Evolutionary conservation across 2,797 vertebrate genomes (phyloP), one percentile per base, ranked within the genome.

Genomic region (Peromyscus melanophrys): DNA sequence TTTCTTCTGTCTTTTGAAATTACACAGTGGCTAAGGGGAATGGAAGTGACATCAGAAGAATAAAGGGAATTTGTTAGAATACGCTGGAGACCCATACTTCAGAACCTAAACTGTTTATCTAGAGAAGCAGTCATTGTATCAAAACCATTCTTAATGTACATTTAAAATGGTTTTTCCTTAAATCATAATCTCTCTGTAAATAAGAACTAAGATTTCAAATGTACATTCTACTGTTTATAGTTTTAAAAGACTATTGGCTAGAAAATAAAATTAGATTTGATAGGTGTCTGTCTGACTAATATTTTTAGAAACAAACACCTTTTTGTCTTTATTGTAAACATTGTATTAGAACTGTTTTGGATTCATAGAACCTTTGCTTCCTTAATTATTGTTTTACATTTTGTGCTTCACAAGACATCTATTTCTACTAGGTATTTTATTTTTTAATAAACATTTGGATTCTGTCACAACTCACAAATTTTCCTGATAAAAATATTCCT

Each of bases 391-490:
- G 23, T 31, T 88, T 43, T 88, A 43, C 11, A 14, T 88, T 43
- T 31, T 34, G 59, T 59, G 37, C 5, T 4, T 21, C 52, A 13
- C 4, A 23, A 88, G 69, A 88, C 31, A 21, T 13, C 16, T 31
- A 11, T 40, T 67, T 90, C 92, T 97, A 65, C 94, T 84, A 40
- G 16, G 46, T 0, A 82, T 34, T 63, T 97, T 89, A 91, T 31
- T 94, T 21, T 93, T 52, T 13, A 13, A 89, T 75, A 71, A 97
- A 84, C 9, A 92, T 95, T 96, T 92, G 90, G 55, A 83, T 84
- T 94, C 29, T 96, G 7, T 71, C 75, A 59, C 86, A 59, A 94
- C 49, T 89, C 55, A 73, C 7, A 25, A 89, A 75, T 84, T 96
- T n/a, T 96, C 5, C 43, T 29, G 46, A 65, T 46, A 37, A 71